Percentiles rank a stretch among this genome's conserved stretches.
Evolutionary conservation across 23 tunicate genomes (phyloP).

Genomic region (Trididemnum miniatum): DNA sequence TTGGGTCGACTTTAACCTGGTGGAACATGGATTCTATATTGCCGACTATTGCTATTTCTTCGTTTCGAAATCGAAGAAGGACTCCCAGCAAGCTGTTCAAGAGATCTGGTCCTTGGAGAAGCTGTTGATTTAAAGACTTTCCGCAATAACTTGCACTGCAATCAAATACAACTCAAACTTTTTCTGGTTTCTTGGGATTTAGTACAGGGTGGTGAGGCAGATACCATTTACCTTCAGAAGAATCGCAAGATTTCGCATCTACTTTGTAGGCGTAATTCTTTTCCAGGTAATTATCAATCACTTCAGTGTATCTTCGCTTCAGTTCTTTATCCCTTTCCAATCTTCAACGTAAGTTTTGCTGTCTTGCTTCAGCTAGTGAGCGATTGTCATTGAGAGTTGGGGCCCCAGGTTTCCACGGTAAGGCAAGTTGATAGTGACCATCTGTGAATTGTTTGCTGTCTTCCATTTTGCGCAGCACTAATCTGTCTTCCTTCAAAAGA

Average conservation of each 20-base stretch:
- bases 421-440: slow-evolving; percentile 10
- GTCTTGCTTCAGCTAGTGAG: background rate
- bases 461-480: background rate
- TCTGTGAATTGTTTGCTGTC: background rate
- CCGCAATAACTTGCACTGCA: background rate
- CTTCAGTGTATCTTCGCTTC: background rate
- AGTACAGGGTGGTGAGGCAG: background rate
- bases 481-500: background rate
- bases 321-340: background rate
- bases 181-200: background rate
- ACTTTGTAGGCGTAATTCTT: background rate
- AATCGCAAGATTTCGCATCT: background rate
- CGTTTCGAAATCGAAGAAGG: background rate
- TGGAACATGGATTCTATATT: slow-evolving; percentile 15
- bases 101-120: background rate
- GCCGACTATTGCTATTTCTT: background rate
- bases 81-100: background rate
- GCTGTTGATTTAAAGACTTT: background rate
- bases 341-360: background rate
- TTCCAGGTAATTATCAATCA: background rate
- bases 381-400: background rate
- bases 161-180: background rate
- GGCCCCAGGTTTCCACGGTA: background rate
- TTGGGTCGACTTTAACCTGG: background rate
- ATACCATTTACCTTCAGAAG: background rate